These are phyloP conservation scores for Conus canariensis DNA, from an alignment of 2,888 invertebrate genomes.

Conservation along the genomic window DNA sequence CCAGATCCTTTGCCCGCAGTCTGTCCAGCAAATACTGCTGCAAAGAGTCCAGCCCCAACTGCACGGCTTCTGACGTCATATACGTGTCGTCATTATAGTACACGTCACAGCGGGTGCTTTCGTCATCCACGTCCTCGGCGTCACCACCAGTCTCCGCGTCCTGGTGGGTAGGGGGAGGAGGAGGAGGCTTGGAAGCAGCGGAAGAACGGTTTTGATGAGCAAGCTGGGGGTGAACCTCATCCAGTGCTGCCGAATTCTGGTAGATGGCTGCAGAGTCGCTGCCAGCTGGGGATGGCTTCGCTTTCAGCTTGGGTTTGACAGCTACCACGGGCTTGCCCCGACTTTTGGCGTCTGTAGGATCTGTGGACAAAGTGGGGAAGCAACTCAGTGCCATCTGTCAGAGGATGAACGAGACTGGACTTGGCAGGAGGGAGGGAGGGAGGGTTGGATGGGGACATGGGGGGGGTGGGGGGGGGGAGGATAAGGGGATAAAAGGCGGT, in stretches of 20 bases:
- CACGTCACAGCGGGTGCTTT: neutral
- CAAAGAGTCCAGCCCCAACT: neutral
- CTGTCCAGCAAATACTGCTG: conserved; percentile 25
- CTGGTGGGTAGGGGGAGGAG: neutral
- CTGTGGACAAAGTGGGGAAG: neutral
- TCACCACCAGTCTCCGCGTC: neutral
- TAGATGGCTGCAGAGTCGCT: neutral
- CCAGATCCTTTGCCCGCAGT: conserved; percentile 13
- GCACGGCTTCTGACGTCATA: conserved; percentile 21
- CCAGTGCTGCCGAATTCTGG: neutral
- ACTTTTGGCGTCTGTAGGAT: neutral
- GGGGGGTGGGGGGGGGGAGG: too few species aligned
- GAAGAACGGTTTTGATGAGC: neutral
- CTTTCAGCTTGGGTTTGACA: neutral
- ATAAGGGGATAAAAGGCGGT: too few species aligned
- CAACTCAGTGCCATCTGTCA: too few species aligned
- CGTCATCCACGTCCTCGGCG: neutral
- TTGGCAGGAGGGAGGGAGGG: too few species aligned
- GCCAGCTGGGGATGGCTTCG: neutral
- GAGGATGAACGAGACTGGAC: too few species aligned
- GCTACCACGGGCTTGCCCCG: neutral
- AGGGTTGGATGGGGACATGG: too few species aligned
- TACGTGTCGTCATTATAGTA: conserved; percentile 33
- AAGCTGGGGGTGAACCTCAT: neutral
- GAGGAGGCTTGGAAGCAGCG: neutral